A percentile compares a stretch with the other conserved stretches of the same genome.
phyloP scores from a whole-genome alignment of 2,888 invertebrate genomes.

The Polyommatus iphigenia region DNA sequence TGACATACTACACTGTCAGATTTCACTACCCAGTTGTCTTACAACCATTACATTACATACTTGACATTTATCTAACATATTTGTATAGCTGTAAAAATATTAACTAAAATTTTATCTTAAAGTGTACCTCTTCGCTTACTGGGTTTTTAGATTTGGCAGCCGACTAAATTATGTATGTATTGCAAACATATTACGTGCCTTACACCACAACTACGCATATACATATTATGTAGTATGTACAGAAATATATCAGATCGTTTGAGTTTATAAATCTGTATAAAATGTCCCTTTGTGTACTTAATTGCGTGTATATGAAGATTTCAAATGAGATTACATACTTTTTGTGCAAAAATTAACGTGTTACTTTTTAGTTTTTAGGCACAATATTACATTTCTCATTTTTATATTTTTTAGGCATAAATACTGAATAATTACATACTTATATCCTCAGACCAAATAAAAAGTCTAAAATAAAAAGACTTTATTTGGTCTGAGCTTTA shows the following conservation, averaged over 20 bases:
- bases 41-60: neutral
- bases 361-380: neutral
- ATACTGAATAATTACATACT: neutral
- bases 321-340: neutral
- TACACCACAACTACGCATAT: neutral
- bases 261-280: neutral
- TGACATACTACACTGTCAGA: neutral
- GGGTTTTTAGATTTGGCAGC: neutral
- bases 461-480: no score
- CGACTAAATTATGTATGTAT: neutral
- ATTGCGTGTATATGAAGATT: neutral
- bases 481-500: no score
- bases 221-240: neutral
- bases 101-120: neutral
- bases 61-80: neutral
- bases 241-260: neutral
- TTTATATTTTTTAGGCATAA: neutral
- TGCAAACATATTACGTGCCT: constrained; percentile 15
- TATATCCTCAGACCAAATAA: no score
- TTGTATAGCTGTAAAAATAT: no score
- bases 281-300: neutral
- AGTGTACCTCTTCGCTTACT: neutral
- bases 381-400: neutral
- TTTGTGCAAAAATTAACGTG: neutral
- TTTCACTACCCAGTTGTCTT: neutral